phyloP scores from a whole-genome alignment of 2,888 invertebrate species.

The Strigamia maritima region DNA sequence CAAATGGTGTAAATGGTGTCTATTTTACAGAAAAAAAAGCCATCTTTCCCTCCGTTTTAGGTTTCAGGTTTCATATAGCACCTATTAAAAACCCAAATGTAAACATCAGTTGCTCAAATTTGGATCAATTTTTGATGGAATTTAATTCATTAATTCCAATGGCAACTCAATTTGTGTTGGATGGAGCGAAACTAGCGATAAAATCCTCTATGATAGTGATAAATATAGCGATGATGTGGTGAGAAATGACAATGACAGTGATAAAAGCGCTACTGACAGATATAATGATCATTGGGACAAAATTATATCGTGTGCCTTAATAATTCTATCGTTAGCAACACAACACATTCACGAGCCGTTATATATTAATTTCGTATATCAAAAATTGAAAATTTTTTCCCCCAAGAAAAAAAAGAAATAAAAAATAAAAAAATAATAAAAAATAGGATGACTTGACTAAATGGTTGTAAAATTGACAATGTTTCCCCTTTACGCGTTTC shows the following conservation, averaged over 20 bases:
- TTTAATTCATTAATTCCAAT: background rate
- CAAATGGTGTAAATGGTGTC: background rate
- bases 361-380: background rate
- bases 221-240: conserved; percentile 8
- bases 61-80: background rate
- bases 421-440: background rate
- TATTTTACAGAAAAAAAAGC: background rate
- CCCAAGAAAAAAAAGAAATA: background rate
- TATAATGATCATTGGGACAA: conserved; percentile 13
- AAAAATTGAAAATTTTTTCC: background rate
- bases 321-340: background rate
- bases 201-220: background rate
- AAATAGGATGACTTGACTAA: background rate
- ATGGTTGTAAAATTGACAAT: conserved; percentile 28
- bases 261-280: conserved; percentile 7
- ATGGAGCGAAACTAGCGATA: background rate
- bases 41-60: background rate
- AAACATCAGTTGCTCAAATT: background rate
- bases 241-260: conserved; percentile 1
- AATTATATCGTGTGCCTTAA: background rate
- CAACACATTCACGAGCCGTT: background rate
- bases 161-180: background rate
- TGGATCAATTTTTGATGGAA: background rate
- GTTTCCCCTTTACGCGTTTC: background rate
- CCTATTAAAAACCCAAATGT: background rate